Percentiles rank a stretch among this genome's conserved stretches.
Evolutionary conservation across 2,797 vertebrate species (phyloP).

Genomic region (Oreochromis grahami): DNA sequence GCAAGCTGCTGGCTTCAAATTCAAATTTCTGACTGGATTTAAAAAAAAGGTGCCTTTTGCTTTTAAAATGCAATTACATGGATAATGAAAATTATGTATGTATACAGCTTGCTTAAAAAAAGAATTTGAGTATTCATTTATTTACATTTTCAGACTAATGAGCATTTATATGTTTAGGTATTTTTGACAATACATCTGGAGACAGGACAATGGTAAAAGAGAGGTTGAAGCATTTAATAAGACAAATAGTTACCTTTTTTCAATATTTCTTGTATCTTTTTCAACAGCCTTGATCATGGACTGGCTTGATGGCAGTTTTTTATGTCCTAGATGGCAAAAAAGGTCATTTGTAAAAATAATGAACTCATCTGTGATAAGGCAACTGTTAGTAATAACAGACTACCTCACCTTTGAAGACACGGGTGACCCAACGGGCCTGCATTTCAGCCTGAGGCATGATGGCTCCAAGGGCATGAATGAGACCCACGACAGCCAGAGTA

Average conservation of each 20-base stretch:
- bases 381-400: not conserved
- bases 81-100: not conserved
- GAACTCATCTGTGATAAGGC: not conserved
- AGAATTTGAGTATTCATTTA: not conserved
- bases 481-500: slow-evolving; percentile 74
- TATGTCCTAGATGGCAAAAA: slow-evolving; percentile 28
- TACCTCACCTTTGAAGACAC: slow-evolving; percentile 73
- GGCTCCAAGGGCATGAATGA: slow-evolving; percentile 74
- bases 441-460: slow-evolving; percentile 77
- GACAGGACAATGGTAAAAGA: not conserved
- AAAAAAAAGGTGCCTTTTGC: not conserved
- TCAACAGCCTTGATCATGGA: slow-evolving; percentile 65
- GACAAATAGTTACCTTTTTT: slow-evolving; percentile 35
- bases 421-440: slow-evolving; percentile 71
- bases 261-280: slow-evolving; percentile 61
- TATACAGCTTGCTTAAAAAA: not conserved
- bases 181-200: not conserved
- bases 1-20: not conserved
- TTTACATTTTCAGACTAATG: not conserved
- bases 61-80: not conserved
- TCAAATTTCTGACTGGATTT: not conserved
- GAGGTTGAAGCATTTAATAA: not conserved
- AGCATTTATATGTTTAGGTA: not conserved
- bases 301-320: slow-evolving; percentile 56
- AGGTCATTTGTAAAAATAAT: not conserved